phyloP scores from a whole-genome alignment of 2,113 vertebrate species.

The Herpailurus yagouaroundi region DNA sequence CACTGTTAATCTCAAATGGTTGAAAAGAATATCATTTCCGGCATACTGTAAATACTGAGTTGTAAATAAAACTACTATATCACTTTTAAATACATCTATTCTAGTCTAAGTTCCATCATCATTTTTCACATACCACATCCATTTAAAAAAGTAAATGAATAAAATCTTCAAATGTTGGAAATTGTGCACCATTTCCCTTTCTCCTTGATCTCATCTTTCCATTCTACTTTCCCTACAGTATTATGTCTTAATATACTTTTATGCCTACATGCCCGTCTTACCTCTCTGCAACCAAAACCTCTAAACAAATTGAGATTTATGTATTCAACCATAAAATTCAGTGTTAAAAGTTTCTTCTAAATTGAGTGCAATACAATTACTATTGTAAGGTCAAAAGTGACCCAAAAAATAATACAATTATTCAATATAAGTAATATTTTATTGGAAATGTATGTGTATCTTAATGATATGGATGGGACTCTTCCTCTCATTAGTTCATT shows the following conservation, averaged over 20 bases:
- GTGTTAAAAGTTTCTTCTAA: background rate
- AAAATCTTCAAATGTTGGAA: background rate
- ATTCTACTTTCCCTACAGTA: background rate
- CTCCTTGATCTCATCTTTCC: background rate
- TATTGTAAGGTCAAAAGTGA: background rate
- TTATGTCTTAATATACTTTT: background rate
- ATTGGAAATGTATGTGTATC: background rate
- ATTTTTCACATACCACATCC: background rate
- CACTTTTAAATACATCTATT: background rate
- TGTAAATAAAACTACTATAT: slow-evolving; percentile 37
- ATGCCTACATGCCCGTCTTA: background rate
- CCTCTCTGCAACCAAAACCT: background rate
- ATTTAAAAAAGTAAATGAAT: background rate
- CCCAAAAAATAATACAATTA: background rate
- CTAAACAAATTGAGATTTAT: background rate
- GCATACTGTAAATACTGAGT: background rate
- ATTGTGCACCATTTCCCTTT: background rate
- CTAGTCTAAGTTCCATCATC: background rate
- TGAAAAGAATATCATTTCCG: slow-evolving; percentile 9
- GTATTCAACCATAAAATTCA: background rate
- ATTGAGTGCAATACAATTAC: background rate
- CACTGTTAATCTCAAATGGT: background rate
- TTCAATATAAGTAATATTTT: background rate
- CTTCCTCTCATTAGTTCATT: background rate
- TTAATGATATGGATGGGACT: background rate